Evolutionary conservation across 1,140 invertebrate species (phyloP).

Genomic region (Drosophila pectinifera): DNA sequence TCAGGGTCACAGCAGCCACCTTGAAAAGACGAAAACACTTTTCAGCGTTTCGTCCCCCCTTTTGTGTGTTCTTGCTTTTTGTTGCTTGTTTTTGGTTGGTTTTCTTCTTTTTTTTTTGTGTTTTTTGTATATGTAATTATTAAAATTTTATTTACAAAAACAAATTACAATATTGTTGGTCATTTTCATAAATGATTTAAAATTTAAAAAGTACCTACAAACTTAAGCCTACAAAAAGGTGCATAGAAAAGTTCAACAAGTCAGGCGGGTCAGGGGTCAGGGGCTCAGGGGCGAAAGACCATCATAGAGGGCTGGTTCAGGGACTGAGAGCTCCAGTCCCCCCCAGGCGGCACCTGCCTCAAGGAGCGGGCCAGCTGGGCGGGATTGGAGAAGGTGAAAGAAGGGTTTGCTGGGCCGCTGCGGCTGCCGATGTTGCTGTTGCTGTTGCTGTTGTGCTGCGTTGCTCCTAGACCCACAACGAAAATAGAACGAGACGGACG

Average conservation of each 20-base stretch:
- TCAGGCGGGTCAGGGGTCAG: conserved; percentile 9
- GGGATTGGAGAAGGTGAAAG: not conserved
- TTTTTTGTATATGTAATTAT: conserved; percentile 65
- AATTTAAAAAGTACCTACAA: conserved; percentile 82
- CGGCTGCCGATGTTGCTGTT: conserved; percentile 12
- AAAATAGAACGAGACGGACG: conserved; percentile 38
- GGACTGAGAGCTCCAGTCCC: conserved; percentile 23
- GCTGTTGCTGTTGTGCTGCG: conserved; percentile 24
- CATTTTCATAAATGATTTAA: conserved; percentile 72
- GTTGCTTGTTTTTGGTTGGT: conserved; percentile 11
- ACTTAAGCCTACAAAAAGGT: conserved; percentile 70
- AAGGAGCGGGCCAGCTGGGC: conserved; percentile 47
- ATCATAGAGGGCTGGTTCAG: conserved; percentile 43
- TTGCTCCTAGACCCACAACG: conserved; percentile 51
- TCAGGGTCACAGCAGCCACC: conserved; percentile 25
- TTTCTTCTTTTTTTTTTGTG: conserved; percentile 19
- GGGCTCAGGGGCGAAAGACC: conserved; percentile 44
- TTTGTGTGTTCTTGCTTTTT: conserved; percentile 30
- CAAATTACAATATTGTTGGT: conserved; percentile 81
- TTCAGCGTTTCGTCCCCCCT: conserved; percentile 12
- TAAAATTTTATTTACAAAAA: conserved; percentile 84
- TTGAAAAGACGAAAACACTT: conserved; percentile 27
- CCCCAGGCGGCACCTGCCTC: conserved; percentile 42
- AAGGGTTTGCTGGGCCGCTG: conserved; percentile 25
- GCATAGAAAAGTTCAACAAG: conserved; percentile 73